These are phyloP conservation scores for Drosophila chauvacae DNA, from an alignment of 1,140 invertebrate genomes.

Conservation along the genomic window DNA sequence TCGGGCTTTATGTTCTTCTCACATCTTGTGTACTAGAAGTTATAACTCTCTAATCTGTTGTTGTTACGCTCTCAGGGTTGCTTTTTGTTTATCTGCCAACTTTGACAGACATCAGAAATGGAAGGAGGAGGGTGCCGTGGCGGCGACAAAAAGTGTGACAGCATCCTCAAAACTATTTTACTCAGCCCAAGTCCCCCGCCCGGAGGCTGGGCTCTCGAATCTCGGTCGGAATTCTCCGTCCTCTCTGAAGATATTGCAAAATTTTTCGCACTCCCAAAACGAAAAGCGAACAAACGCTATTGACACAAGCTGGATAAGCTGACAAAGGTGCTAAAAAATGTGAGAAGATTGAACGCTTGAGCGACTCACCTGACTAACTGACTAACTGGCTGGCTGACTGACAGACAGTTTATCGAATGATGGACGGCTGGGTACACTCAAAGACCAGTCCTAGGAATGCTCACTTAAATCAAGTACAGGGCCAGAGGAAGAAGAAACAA, in stretches of 20 bases:
- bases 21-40: constrained; percentile 43
- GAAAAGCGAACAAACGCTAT: constrained; percentile 41
- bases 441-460: background rate
- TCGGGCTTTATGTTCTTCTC: constrained; percentile 19
- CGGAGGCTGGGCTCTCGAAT: constrained; percentile 31
- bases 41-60: constrained; percentile 49
- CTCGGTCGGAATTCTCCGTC: constrained; percentile 11
- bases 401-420: constrained; percentile 50
- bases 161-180: constrained; percentile 43
- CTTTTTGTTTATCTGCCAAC: constrained; percentile 41
- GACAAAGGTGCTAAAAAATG: constrained; percentile 59
- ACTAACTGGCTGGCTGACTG: constrained; percentile 16
- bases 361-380: constrained; percentile 40
- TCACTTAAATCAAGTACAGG: constrained; percentile 5
- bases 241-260: constrained; percentile 42
- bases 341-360: constrained; percentile 50
- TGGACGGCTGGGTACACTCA: constrained; percentile 26
- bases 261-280: constrained; percentile 36
- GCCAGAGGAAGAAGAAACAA: background rate
- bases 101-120: constrained; percentile 27
- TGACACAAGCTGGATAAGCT: constrained; percentile 53
- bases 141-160: constrained; percentile 46
- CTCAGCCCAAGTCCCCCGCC: background rate
- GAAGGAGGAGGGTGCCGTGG: background rate
- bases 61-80: constrained; percentile 21